Base-by-base conservation (phyloP, 2,797 vertebrate species). In the Thaleichthys pacificus region DNA sequence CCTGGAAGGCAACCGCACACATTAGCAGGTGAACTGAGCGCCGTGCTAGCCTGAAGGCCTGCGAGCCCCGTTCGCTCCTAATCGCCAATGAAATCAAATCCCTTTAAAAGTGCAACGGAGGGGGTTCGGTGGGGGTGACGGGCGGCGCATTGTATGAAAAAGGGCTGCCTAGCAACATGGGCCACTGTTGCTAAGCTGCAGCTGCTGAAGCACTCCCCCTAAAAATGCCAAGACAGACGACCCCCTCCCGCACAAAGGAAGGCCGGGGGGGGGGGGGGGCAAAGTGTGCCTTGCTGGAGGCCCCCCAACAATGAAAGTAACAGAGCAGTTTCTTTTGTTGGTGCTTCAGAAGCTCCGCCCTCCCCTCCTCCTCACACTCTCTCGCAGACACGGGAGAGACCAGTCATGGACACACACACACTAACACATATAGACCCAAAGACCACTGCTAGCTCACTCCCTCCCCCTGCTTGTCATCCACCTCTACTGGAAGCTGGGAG, bases 251-350 rank as follows among this genome's bases (percentile, higher is more conserved):
- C 74, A 94, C 95, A 95, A 93, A 74, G 74, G 76, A 80, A 65
- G 71, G 66, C 70, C 65, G 60, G 38, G 61, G 68, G 87, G 84
- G 88, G 82, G 86, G 86, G 91, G 92, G 92, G 91, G 91, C 93
- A 91, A 94, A 95, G 95, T 95, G 93, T 93, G 94, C 95, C 95
- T 95, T 92, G 89, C 91, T 94, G 93, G 89, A 91, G 89, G 92
- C 75, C 0, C 0, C 84, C 90, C 91, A 93, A 95, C 94, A 95
- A 94, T 91, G 87, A 77, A 77, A 49, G 65, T 66, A 60, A 68
- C 71, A 74, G 17, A 69, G 66, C 49, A 32, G 28, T 24, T 69
- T 60, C 30, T 60, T 24, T 24, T 47, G 56, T 32, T 30, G 28
- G n/a, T 32, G 19, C 19, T 56, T 24, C 14, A 17, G 5, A n/a